These are phyloP conservation scores for Astropecten irregularis DNA, from an alignment of 53 echinoderm and acorn worm species.

Conservation along the genomic window DNA sequence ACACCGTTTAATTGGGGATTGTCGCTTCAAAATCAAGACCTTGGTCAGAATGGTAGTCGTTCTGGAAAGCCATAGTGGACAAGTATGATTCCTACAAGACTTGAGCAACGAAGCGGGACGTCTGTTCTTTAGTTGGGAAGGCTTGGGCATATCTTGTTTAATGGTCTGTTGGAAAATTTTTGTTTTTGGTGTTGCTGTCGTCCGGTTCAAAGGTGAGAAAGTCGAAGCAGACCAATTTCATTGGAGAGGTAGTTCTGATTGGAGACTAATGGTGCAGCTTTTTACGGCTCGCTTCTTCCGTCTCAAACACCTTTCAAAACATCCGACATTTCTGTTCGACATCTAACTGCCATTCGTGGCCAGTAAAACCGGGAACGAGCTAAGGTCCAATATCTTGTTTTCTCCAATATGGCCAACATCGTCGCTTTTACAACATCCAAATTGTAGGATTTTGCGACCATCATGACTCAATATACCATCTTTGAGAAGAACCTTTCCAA, in stretches of 20 bases:
- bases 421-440: slow-evolving; percentile 34
- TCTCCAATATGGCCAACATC: slow-evolving; percentile 61
- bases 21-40: slow-evolving; percentile 63
- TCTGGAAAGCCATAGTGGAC: slow-evolving; percentile 43
- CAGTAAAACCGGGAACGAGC: slow-evolving; percentile 62
- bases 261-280: slow-evolving; percentile 16
- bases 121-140: slow-evolving; percentile 64
- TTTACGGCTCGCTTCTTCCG: neutral
- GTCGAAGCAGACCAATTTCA: slow-evolving; percentile 65
- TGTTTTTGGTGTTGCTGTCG: slow-evolving; percentile 25
- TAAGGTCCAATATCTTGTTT: slow-evolving; percentile 54
- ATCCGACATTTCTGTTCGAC: slow-evolving; percentile 24
- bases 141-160: slow-evolving; percentile 61
- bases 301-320: slow-evolving; percentile 54
- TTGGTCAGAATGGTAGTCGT: slow-evolving; percentile 28
- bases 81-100: slow-evolving; percentile 40
- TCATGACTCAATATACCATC: neutral
- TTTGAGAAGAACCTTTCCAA: neutral
- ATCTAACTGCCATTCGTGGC: slow-evolving; percentile 53
- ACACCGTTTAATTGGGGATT: slow-evolving; percentile 56
- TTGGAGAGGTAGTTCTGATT: slow-evolving; percentile 30
- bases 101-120: slow-evolving; percentile 53
- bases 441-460: neutral
- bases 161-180: slow-evolving; percentile 53
- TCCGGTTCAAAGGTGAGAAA: slow-evolving; percentile 61